These are phyloP conservation scores for Pagetopsis macropterus DNA, from an alignment of 2,797 vertebrate species.

Conservation along the genomic window DNA sequence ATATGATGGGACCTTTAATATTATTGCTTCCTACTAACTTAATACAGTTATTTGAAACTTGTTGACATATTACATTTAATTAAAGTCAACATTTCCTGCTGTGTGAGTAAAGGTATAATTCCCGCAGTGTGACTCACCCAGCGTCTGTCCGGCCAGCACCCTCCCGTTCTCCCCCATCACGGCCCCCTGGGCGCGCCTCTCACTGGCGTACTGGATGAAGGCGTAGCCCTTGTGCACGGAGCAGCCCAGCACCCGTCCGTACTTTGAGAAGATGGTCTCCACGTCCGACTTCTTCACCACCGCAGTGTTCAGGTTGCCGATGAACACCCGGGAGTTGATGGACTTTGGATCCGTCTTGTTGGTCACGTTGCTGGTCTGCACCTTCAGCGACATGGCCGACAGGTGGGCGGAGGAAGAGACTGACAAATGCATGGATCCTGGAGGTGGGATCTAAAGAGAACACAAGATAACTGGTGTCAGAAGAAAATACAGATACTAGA, in stretches of 20 bases:
- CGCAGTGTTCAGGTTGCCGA: constrained; percentile 94
- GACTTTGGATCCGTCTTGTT: constrained; percentile 98
- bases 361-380: constrained; percentile 94
- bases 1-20: too few relatives aligned
- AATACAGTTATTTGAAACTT: too few relatives aligned
- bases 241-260: constrained; percentile 92
- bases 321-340: constrained; percentile 95
- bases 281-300: constrained; percentile 95
- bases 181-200: constrained; percentile 90
- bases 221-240: constrained; percentile 95
- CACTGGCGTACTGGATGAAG: constrained; percentile 93
- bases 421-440: constrained; percentile 3
- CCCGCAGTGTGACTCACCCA: constrained; percentile 83
- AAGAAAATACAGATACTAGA: neutral
- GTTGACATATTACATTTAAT: too few relatives aligned
- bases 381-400: constrained; percentile 89
- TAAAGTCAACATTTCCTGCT: too few relatives aligned
- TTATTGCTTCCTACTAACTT: too few relatives aligned
- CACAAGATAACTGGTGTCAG: neutral
- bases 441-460: constrained; percentile 26
- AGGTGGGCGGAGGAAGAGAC: neutral
- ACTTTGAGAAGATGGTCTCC: constrained; percentile 93
- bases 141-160: constrained; percentile 90
- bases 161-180: constrained; percentile 93
- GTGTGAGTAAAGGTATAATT: neutral